phyloP scores from a whole-genome alignment of 2,797 vertebrate genomes.

The Kryptopterus vitreolus region DNA sequence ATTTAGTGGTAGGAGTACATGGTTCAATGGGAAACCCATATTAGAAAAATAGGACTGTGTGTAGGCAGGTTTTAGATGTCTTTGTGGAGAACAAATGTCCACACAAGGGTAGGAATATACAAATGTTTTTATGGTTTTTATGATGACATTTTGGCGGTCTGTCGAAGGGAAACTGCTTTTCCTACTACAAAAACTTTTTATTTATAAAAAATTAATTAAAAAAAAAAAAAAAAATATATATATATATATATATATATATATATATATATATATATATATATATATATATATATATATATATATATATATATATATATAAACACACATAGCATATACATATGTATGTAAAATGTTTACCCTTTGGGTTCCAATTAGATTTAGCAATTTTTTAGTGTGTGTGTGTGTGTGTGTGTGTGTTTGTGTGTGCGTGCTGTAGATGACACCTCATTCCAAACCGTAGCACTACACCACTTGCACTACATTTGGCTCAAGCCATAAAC shows the following conservation, averaged over 20 bases:
- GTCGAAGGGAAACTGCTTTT: not conserved
- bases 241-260: no score
- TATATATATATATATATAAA: no score
- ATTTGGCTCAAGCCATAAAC: conserved; percentile 46
- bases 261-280: no score
- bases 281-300: no score
- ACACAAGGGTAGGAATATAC: not conserved
- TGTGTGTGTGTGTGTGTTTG: conserved; percentile 10
- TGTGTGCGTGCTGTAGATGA: not conserved
- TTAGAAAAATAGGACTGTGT: not conserved
- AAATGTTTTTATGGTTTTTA: not conserved
- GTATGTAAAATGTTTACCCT: no score
- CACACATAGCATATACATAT: not conserved
- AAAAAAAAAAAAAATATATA: no score
- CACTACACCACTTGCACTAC: conserved; percentile 35
- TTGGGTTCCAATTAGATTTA: no score
- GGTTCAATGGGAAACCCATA: not conserved
- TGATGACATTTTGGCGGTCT: no score
- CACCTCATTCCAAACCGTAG: conserved; percentile 20
- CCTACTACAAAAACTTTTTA: not conserved
- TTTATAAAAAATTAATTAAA: not conserved
- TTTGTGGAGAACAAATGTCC: not conserved
- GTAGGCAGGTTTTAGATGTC: not conserved
- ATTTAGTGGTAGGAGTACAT: not conserved
- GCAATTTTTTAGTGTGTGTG: not conserved